Conservation (phyloP, 1,140 invertebrate species). For the Meteorus sp. region DNA sequence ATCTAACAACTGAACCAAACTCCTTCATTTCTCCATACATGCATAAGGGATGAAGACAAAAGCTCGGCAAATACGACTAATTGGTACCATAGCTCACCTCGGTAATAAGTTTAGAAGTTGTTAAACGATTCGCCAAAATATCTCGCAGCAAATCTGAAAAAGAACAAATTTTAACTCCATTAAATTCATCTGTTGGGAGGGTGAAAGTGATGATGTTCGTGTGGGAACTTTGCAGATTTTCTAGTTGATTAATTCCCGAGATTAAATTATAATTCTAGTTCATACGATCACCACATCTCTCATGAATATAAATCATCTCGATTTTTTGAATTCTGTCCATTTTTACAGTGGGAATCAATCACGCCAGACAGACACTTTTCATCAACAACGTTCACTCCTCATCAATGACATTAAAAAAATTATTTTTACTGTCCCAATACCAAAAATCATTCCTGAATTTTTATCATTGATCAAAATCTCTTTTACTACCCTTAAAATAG, state of each 20-base stretch:
- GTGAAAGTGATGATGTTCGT: no score
- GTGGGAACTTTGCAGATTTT: no score
- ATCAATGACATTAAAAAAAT: background rate
- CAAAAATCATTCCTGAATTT: background rate
- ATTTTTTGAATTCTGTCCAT: background rate
- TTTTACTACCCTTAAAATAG: no score
- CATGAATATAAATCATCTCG: no score
- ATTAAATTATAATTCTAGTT: no score
- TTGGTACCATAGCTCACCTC: constrained; percentile 42
- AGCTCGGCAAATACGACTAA: constrained; percentile 12
- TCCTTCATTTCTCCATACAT: background rate
- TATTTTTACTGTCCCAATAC: background rate
- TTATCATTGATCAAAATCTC: no score
- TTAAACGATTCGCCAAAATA: constrained; percentile 45
- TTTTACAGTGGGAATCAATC: background rate
- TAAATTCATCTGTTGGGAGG: background rate
- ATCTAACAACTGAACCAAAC: no score
- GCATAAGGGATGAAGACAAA: constrained; percentile 18
- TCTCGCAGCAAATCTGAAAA: constrained; percentile 50
- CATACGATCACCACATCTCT: no score
- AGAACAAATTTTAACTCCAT: background rate
- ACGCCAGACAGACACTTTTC: no score
- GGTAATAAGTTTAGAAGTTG: constrained; percentile 40
- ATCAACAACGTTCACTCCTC: no score
- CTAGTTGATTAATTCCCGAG: no score